Conservation (phyloP, 2,888 invertebrate genomes). For the Ochlodes sylvanus region DNA sequence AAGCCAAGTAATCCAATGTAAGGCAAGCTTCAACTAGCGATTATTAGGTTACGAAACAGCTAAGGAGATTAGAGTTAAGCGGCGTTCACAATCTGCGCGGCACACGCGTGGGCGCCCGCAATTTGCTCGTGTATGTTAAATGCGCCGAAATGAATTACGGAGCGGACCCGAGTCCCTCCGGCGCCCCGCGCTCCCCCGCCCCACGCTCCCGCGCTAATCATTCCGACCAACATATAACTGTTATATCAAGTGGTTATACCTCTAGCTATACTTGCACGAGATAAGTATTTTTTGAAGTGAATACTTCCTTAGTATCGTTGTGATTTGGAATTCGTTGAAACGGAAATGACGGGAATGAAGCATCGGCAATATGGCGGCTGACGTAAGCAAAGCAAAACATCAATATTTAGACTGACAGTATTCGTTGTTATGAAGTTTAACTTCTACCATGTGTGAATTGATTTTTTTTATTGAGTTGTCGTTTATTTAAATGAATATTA, state of each 20-base stretch:
- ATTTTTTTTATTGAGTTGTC: no score
- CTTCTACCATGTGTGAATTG: no score
- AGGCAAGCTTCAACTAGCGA: not conserved
- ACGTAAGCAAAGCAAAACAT: no score
- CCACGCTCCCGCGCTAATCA: slow-evolving; percentile 43
- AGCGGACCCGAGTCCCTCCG: slow-evolving; percentile 35
- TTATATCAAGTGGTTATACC: slow-evolving; percentile 12
- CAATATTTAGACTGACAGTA: no score
- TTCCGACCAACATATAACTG: slow-evolving; percentile 44
- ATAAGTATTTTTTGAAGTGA: no score
- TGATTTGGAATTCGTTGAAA: no score
- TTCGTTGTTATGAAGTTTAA: no score
- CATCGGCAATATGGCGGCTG: no score
- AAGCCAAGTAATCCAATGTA: not conserved
- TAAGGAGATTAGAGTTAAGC: slow-evolving; percentile 17
- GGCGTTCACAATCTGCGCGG: slow-evolving; percentile 45
- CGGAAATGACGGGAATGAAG: no score
- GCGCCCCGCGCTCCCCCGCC: no score
- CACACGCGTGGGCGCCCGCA: slow-evolving; percentile 14
- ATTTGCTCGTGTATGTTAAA: slow-evolving; percentile 48
- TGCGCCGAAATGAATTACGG: slow-evolving; percentile 45
- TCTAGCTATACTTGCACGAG: not conserved
- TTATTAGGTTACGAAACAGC: not conserved
- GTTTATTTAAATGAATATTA: not conserved
- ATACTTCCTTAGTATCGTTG: no score